Evolutionary conservation across 2,888 invertebrate species (phyloP), one percentile per base, ranked within the genome.

Genomic region (Callimorpha dominula): DNA sequence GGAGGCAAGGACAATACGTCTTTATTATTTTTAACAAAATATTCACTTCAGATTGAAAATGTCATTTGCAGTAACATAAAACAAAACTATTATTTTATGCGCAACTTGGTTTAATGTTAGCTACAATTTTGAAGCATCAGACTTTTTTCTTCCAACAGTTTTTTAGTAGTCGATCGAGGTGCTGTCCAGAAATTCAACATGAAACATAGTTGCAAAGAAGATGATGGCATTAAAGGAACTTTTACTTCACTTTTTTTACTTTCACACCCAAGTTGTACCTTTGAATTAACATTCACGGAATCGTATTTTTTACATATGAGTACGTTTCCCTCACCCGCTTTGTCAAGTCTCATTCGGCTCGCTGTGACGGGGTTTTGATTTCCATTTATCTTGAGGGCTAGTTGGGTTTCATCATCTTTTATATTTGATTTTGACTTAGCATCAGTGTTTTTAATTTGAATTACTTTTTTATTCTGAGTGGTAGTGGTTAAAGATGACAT

Each of bases 1-100:
- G 20, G 49, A 62, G 69, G 69, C 43, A 50, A 62, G 60, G 69
- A 69, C 69, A 69, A 69, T 69, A 69, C 69, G 69, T 69, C 62
- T 69, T 69, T 69, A 69, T 69, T 69, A 8, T 62, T 14, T 50
- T 20, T 14, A 40, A 63, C 31, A 40, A 63, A 62, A 68, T 62
- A 15, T 60, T 31, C 15, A 60, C 57, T 68, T 68, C 11, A 62
- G 43, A 68, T 68, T 68, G 49, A 49, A 54, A 46, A 65, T 15
- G 12, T 7, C 65, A 49, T 49, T 11, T 31, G 6, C 20, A 5
- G 63, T 42, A 42, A 20, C 50, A 50, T 50, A 12, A 54, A 54
- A 57, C 57, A 57, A 46, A 46, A 46, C 8, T 31, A 20, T 57
- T 12, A 12, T 12, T 20, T 20, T 12, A 20, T 57, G 12, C n/a